These are phyloP conservation scores for Heliangelus exortis DNA, from an alignment of 2,797 vertebrate species.

Conservation along the genomic window DNA sequence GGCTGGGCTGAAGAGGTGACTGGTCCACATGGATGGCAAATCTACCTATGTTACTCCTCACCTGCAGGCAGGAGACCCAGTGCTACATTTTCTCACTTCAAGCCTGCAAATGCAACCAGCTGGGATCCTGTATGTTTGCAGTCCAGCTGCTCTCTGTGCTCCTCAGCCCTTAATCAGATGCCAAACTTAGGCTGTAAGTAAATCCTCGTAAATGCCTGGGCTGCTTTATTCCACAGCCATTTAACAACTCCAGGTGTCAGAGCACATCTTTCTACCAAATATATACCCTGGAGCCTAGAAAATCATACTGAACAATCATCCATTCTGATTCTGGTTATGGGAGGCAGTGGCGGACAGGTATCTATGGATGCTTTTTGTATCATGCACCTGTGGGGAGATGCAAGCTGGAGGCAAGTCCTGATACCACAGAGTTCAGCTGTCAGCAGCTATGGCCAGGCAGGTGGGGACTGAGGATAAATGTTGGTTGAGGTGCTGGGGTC, in stretches of 20 bases:
- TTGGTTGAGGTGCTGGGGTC: not conserved
- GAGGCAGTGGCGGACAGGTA: not conserved
- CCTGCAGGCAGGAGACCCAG: not conserved
- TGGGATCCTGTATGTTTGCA: not conserved
- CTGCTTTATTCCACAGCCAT: not conserved
- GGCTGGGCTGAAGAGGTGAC: not conserved
- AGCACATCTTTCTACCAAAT: not conserved
- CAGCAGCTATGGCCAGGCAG: not conserved
- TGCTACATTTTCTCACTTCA: not conserved
- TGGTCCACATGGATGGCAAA: not conserved
- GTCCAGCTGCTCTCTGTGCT: not conserved
- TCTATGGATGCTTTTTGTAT: not conserved
- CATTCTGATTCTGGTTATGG: not conserved
- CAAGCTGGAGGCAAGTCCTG: not conserved
- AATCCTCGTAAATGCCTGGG: not conserved
- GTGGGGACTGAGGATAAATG: not conserved
- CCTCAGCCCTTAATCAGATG: not conserved
- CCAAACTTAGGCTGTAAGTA: not conserved
- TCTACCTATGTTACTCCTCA: accelerated
- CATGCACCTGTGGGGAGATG: not conserved
- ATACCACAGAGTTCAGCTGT: not conserved
- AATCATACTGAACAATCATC: not conserved
- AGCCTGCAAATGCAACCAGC: not conserved
- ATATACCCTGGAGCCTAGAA: not conserved
- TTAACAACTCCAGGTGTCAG: not conserved